Percentiles rank a stretch among this genome's conserved stretches.
Evolutionary conservation across 2,888 invertebrate species (phyloP).

Genomic region (Sinelater perroti): DNA sequence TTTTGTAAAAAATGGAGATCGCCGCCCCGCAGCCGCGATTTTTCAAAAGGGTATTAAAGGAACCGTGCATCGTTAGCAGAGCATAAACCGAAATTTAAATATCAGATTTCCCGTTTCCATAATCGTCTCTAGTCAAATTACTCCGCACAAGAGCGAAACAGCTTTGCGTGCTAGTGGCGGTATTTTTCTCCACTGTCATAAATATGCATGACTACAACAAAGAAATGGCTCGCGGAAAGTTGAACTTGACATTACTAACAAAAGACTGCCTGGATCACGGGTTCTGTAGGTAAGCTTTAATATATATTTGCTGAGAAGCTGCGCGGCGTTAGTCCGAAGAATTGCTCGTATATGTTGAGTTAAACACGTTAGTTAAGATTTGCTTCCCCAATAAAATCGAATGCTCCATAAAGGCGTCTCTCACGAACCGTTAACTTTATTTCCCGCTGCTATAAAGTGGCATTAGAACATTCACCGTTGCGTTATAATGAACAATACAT

Average conservation of each 20-base stretch:
- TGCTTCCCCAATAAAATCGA: conserved; percentile 38
- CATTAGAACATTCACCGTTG: conserved; percentile 33
- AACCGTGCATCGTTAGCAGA: conserved; percentile 14
- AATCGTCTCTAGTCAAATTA: conserved; percentile 25
- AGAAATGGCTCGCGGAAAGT: conserved; percentile 13
- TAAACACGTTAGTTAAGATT: conserved; percentile 37
- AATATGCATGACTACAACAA: conserved; percentile 31
- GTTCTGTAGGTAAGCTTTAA: conserved; percentile 14
- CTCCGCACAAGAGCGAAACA: conserved; percentile 16
- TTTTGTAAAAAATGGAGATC: conserved; percentile 17
- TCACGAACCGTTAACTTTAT: conserved; percentile 39
- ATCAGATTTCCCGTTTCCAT: conserved; percentile 18
- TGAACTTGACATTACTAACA: conserved; percentile 12
- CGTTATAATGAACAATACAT: conserved; percentile 37
- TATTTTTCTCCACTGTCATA: conserved; percentile 26
- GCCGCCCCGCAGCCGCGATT: conserved; percentile 13
- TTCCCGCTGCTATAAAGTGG: conserved; percentile 34
- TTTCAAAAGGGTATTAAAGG: conserved; percentile 17
- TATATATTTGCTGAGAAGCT: conserved; percentile 27
- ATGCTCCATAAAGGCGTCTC: conserved; percentile 38
- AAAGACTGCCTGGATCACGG: conserved; percentile 4
- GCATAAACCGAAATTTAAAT: conserved; percentile 18
- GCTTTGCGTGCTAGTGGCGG: conserved; percentile 17
- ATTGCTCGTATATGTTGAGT: conserved; percentile 32
- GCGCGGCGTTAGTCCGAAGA: conserved; percentile 24